Evolutionary conservation across 2,797 vertebrate genomes (phyloP).

Genomic region (Synanceia verrucosa): DNA sequence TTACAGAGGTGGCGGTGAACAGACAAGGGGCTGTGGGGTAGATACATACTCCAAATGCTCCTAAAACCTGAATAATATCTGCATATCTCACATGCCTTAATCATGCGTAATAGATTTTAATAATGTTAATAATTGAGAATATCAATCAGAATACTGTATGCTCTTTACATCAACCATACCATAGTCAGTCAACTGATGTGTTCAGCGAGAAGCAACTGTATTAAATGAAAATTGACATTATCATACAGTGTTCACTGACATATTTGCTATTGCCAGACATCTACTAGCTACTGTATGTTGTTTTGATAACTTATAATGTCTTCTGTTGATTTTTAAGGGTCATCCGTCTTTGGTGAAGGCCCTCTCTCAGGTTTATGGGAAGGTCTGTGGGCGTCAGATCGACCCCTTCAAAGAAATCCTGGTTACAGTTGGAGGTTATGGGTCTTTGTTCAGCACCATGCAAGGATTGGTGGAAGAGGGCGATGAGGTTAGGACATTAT

Average conservation of each 20-base stretch:
- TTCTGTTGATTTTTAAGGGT: conserved; percentile 79
- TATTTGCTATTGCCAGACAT: not conserved
- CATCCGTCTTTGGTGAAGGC: conserved; percentile 91
- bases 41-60: not conserved
- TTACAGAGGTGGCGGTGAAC: too few species aligned
- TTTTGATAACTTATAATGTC: not conserved
- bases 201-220: not conserved
- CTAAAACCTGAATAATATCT: not conserved
- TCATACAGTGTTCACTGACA: not conserved
- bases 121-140: too few species aligned
- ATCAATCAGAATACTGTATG: not conserved
- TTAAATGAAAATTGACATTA: not conserved
- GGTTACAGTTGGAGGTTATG: conserved; percentile 93
- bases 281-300: not conserved
- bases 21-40: too few species aligned
- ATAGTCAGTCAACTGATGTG: not conserved
- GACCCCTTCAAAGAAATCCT: conserved; percentile 91
- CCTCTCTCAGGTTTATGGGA: conserved; percentile 90
- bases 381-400: conserved; percentile 83
- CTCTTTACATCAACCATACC: not conserved
- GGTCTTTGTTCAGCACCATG: conserved; percentile 90
- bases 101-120: not conserved
- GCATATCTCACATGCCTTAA: not conserved
- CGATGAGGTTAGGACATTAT: conserved; percentile 87
- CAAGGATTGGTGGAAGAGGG: conserved; percentile 92